Evolutionary conservation across 2,797 vertebrate genomes (phyloP).

Genomic region (Parauchenoglanis punctatus): DNA sequence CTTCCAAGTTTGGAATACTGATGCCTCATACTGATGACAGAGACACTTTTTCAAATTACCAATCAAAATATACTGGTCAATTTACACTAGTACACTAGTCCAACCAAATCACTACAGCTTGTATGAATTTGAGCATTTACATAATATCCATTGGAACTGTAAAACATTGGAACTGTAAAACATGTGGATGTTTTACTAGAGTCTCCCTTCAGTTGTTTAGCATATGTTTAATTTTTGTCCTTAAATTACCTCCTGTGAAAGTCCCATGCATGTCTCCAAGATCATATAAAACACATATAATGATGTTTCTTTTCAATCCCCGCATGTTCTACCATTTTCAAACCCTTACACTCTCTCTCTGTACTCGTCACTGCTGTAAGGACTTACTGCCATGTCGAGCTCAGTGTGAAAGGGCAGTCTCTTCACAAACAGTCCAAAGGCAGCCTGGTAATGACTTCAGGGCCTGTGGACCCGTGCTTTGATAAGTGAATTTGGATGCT

Average conservation of each 20-base stretch:
- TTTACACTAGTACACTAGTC: no score
- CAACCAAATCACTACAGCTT: no score
- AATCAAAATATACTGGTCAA: background rate
- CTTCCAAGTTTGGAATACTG: background rate
- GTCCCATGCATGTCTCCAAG: background rate
- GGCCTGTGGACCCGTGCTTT: slow-evolving; percentile 55
- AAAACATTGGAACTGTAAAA: background rate
- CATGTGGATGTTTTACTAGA: background rate
- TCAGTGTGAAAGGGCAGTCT: slow-evolving; percentile 51
- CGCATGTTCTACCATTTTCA: background rate
- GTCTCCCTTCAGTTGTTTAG: background rate
- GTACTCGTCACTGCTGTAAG: slow-evolving; percentile 24
- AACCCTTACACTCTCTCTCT: background rate
- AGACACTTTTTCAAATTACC: background rate
- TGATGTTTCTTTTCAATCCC: background rate
- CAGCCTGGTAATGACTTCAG: slow-evolving; percentile 62
- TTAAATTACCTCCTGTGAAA: background rate
- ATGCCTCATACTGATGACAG: background rate
- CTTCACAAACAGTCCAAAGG: slow-evolving; percentile 53
- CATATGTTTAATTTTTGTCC: background rate
- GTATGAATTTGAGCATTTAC: background rate
- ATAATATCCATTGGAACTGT: background rate
- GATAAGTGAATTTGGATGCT: slow-evolving; percentile 60
- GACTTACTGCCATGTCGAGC: slow-evolving; percentile 39
- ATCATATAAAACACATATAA: background rate